phyloP scores from a whole-genome alignment of 2,113 vertebrate genomes.

The Neomonachus schauinslandi region DNA sequence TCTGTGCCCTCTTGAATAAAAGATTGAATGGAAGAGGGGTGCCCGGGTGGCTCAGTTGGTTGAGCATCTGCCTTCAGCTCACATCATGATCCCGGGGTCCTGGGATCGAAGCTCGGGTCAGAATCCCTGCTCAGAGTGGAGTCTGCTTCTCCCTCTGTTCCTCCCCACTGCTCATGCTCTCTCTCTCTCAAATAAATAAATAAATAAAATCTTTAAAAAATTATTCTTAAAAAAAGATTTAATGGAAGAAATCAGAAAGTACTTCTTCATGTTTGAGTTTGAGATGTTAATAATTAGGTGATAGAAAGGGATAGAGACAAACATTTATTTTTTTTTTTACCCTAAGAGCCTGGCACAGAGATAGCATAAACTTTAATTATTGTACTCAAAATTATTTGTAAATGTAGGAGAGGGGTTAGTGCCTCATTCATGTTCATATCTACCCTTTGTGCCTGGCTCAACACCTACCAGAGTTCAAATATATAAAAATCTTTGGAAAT shows the following conservation, averaged over 20 bases:
- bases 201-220: no score
- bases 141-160: no score
- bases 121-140: no score
- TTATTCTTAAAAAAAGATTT: not conserved
- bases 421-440: not conserved
- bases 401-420: not conserved
- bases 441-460: not conserved
- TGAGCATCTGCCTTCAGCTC: no score
- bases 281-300: not conserved
- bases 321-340: not conserved
- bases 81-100: no score
- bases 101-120: no score
- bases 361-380: not conserved
- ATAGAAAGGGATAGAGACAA: not conserved
- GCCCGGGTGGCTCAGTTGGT: no score
- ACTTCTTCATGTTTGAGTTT: not conserved
- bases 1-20: not conserved
- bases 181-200: no score
- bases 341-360: not conserved
- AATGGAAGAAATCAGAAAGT: not conserved
- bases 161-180: no score
- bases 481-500: not conserved
- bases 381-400: not conserved
- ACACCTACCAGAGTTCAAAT: not conserved
- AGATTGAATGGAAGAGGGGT: not conserved